phyloP scores from a whole-genome alignment of 1,140 invertebrate genomes.

The Drosophila varians region DNA sequence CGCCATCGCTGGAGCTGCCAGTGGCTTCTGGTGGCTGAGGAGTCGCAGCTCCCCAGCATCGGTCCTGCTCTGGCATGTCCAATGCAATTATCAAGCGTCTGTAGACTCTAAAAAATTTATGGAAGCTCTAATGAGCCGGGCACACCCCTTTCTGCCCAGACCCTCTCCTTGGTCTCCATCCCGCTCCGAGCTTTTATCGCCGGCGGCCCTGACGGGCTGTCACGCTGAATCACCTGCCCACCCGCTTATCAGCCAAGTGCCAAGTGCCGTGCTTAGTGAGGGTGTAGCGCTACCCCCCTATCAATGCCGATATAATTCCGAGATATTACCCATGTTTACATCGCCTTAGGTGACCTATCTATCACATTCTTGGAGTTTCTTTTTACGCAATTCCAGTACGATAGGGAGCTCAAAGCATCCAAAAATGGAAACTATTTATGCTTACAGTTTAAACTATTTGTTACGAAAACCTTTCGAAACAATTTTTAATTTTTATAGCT shows the following conservation, averaged over 20 bases:
- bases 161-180: neutral
- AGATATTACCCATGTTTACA: slow-evolving; percentile 37
- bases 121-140: slow-evolving; percentile 21
- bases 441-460: too few relatives aligned
- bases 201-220: slow-evolving; percentile 19
- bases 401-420: too few relatives aligned
- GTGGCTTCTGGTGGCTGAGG: neutral
- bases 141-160: slow-evolving; percentile 3
- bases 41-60: slow-evolving; percentile 7
- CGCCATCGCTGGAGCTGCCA: slow-evolving; percentile 1
- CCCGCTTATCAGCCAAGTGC: slow-evolving; percentile 32
- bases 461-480: too few relatives aligned
- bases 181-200: slow-evolving; percentile 24
- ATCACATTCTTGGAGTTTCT: neutral
- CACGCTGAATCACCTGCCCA: slow-evolving; percentile 38
- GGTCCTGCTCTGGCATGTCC: slow-evolving; percentile 17
- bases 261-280: slow-evolving; percentile 29
- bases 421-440: too few relatives aligned
- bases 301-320: slow-evolving; percentile 30
- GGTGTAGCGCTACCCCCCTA: slow-evolving; percentile 27
- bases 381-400: neutral
- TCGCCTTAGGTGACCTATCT: slow-evolving; percentile 20
- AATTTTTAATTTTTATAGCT: too few relatives aligned
- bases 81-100: slow-evolving; percentile 42
- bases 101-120: slow-evolving; percentile 39